Conservation (phyloP, 2,797 vertebrate genomes). For the Netta rufina region DNA sequence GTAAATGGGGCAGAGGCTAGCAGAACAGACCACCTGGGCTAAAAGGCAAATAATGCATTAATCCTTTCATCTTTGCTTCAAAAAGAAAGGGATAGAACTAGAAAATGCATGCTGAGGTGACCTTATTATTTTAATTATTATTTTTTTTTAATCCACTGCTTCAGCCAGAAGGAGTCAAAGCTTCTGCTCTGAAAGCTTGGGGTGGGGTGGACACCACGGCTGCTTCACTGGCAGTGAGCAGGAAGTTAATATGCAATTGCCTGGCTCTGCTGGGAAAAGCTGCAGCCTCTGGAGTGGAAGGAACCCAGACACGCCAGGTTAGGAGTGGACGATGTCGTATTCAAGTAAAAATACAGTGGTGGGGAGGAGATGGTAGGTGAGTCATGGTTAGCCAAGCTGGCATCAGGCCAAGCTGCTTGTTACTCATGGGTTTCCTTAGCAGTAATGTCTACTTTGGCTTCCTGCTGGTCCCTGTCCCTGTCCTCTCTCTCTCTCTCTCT, state of each 20-base stretch:
- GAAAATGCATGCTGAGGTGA: neutral
- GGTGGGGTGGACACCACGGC: neutral
- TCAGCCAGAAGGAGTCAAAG: neutral
- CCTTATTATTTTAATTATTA: neutral
- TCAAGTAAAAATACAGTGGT: neutral
- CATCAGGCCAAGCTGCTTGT: neutral
- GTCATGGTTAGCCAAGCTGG: conserved; percentile 25
- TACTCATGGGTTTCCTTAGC: conserved; percentile 43
- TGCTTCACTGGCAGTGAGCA: neutral
- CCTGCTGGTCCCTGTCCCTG: neutral
- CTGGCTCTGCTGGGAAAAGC: neutral
- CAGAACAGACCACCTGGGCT: neutral
- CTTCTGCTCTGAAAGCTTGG: neutral
- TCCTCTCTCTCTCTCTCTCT: neutral
- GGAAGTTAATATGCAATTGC: neutral
- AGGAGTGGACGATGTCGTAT: neutral
- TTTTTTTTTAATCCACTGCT: neutral
- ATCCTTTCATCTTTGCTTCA: conserved; percentile 9
- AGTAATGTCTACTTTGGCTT: conserved; percentile 54
- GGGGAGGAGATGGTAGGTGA: conserved; percentile 19
- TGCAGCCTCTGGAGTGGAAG: neutral
- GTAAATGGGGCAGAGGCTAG: neutral
- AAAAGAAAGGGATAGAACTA: neutral
- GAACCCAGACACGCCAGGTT: neutral
- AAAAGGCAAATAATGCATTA: conserved; percentile 3